Evolutionary conservation across 35 echinoderm and acorn worm genomes (phyloP), one percentile per base, ranked within the genome.

Genomic region (Stichopus chloronotus): DNA sequence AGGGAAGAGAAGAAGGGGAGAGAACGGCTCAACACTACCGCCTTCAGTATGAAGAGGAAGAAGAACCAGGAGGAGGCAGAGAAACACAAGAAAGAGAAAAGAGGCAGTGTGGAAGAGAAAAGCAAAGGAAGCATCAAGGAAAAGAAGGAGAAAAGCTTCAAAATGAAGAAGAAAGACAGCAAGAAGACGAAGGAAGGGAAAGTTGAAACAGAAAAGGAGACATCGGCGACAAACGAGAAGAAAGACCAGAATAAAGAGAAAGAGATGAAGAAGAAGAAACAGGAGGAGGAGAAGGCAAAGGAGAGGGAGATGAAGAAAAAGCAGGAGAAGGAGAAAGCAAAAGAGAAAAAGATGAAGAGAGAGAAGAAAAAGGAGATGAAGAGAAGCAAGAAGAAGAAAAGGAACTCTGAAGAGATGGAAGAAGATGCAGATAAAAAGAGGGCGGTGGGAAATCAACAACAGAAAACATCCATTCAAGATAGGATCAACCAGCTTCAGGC

Each of bases 191-290:
- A 52, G 7, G 24, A 76, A 76, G 72, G 24, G 72, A 76, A 76
- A 76, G 12, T 4, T 6, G 9, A 17, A 76, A 76, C 17, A 24
- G 78, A 43, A 25, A 52, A 81, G 24, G 24, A 81, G 43, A 76
- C 17, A 16, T 17, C 17, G 17, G 24, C 17, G 24, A 76, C 24
- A 24, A 76, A 76, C 17, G 78, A 81, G 43, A 81, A 81, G 78
- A 53, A 81, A 7, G 53, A 81, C 12, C 24, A 52, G 53, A 14
- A 81, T 14, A 81, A 81, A 81, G 53, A 81, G 53, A 25, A 81
- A 43, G 43, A 81, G 53, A 53, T 52, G 24, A 53, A 81, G 25
- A 81, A 81, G 78, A 81, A 81, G 53, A 53, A 81, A 81, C 24
- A 81, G 43, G 78, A 81, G 43, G 24, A 76, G 11, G 25, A 81